Evolutionary conservation across 1,140 invertebrate species (phyloP), one percentile per base, ranked within the genome.

Genomic region (Megathymus violae): DNA sequence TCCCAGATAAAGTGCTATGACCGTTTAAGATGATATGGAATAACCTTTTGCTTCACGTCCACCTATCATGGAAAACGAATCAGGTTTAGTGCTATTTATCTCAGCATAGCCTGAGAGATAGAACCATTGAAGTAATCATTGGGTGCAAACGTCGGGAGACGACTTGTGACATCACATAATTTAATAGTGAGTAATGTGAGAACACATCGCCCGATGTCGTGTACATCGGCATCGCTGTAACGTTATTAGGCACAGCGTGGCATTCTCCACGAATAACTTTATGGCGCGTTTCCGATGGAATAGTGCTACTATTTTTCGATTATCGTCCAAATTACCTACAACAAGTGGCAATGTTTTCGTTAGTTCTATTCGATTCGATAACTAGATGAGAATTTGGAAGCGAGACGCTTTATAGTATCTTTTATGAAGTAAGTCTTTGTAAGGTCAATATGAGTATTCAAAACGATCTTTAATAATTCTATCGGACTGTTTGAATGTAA

Each of bases 231-330:
- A 31, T 31, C 9, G 34, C n/a, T 36, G 34, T 36, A 36, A 36
- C 11, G 34, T 36, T 36, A 36, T 36, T 36, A 11, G 34, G n/a
- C 34, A 36, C 34, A 36, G 34, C 34, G 34, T 36, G 34, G 10
- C 34, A 36, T 36, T 36, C 34, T 36, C 34, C 34, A 11, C 34
- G 11, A 36, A 36, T 36, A 36, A 36, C 34, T 36, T 36, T 36
- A 36, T 36, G 34, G 34, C 34, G 7, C 27, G 34, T 36, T 36
- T 36, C 34, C 34, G 34, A 36, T 36, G 34, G 34, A 36, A 36
- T 36, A 36, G 10, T 36, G 34, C 34, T 36, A 22, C 19, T n/a
- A 31, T 31, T 31, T 31, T 31, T 31, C 27, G 27, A 31, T 31
- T 31, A 31, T 9, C 27, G 27, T 31, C 27, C 9, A 31, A 31